These are phyloP conservation scores for Tachina grossa DNA, from an alignment of 2,888 invertebrate genomes.

Conservation along the genomic window DNA sequence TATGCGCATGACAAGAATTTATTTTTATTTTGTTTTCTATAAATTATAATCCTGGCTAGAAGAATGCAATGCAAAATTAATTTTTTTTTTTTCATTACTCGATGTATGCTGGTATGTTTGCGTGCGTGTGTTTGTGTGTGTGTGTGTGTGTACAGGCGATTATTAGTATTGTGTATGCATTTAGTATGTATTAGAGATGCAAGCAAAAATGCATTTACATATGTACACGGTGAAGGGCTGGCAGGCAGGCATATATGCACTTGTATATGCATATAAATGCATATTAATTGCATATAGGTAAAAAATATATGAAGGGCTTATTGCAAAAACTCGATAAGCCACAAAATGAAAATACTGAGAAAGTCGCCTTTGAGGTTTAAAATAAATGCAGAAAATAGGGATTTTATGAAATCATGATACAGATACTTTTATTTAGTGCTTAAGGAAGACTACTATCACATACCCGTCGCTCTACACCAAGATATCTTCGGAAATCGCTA, in stretches of 20 bases:
- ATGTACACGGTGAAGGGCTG: neutral
- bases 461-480: no score
- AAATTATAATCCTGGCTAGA: slow-evolving; percentile 63
- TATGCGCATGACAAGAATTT: slow-evolving; percentile 61
- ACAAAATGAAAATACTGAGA: no score
- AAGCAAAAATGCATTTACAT: slow-evolving; percentile 61
- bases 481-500: no score
- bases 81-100: slow-evolving; percentile 24
- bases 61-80: slow-evolving; percentile 59
- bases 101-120: neutral
- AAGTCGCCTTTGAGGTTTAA: no score
- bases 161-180: slow-evolving; percentile 39
- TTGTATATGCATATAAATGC: slow-evolving; percentile 22
- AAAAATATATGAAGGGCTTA: no score
- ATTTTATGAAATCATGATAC: no score
- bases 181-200: slow-evolving; percentile 70
- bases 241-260: neutral
- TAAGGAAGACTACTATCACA: no score
- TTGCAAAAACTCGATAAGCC: no score
- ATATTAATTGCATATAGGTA: slow-evolving; percentile 34
- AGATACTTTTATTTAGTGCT: no score
- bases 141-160: slow-evolving; percentile 6
- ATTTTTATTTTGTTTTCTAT: slow-evolving; percentile 35
- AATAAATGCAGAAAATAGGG: no score
- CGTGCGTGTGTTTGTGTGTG: neutral